Evolutionary conservation across 2,113 vertebrate genomes (phyloP), one percentile per base, ranked within the genome.

Genomic region (Corydoras sp.): DNA sequence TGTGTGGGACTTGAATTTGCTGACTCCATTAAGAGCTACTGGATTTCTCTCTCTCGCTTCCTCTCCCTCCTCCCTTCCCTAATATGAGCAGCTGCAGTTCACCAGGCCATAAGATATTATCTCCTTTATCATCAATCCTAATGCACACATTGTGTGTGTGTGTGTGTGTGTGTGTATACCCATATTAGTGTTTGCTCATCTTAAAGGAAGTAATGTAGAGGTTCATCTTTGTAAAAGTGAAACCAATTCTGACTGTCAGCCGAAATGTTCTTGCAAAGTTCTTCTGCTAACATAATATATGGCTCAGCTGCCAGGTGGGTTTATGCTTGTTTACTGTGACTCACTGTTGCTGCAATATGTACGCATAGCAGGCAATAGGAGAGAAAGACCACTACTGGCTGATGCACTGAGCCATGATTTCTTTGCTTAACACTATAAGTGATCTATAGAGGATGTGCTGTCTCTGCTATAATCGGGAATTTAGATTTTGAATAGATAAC

Each of bases 161-260:
- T 67, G 59, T 65, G 60, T 14, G 6, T n/a, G 43, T 31, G 35
- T 67, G 63, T 53, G 62, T 51, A 43, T 60, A 24, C 18, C 18
- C 18, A 24, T 24, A 24, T 24, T 24, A 24, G 18, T 24, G 18
- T 24, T 24, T 24, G 18, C 18, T 24, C 18, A 24, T 24, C 18
- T 24, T 24, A 24, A 24, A 24, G 18, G 2, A 24, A 5, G 14
- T 76, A 15, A 43, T 43, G 35, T 43, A 68, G 73, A 80, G 71
- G 76, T 72, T 76, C 69, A 79, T 73, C 68, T 71, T 74, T 61
- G 78, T 74, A 73, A 83, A 84, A 76, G 80, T 69, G 72, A 82
- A 86, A 87, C 48, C 80, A 77, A 81, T 85, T 84, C 78, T 43
- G 12, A 74, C 77, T 78, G 80, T 81, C 82, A 75, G 72, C 74